Evolutionary conservation across 1,140 invertebrate genomes (phyloP).

Genomic region (Polypedilum vanderplanki): DNA sequence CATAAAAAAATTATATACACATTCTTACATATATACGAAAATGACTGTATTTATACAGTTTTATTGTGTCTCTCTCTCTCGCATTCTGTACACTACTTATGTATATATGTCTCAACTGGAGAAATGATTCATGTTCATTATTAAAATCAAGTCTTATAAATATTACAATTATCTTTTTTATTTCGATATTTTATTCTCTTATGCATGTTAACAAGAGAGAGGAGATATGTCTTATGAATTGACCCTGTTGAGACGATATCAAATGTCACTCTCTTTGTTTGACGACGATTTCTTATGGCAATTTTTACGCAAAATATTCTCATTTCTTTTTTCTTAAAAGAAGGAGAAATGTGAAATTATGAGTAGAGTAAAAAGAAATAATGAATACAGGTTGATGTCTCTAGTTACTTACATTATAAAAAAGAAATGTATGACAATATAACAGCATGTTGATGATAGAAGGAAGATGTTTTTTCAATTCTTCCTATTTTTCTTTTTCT

Average conservation of each 20-base stretch:
- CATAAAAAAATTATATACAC: slow-evolving; percentile 24
- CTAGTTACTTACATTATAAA: neutral
- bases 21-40: slow-evolving; percentile 7
- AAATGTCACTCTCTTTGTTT: neutral
- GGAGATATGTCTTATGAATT: neutral
- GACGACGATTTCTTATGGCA: slow-evolving; percentile 27
- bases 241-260: slow-evolving; percentile 20
- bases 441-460: neutral
- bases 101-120: neutral
- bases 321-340: neutral
- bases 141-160: neutral
- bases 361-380: neutral
- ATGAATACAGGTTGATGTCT: neutral
- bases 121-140: neutral
- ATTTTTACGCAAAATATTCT: slow-evolving; percentile 22
- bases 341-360: neutral
- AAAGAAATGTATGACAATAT: neutral
- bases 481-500: neutral
- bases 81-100: too few species aligned
- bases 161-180: neutral
- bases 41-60: slow-evolving; percentile 5
- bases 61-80: neutral
- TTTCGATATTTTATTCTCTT: neutral
- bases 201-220: neutral
- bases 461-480: neutral